phyloP scores from a whole-genome alignment of 2,113 vertebrate species.

The Oxyura jamaicensis region DNA sequence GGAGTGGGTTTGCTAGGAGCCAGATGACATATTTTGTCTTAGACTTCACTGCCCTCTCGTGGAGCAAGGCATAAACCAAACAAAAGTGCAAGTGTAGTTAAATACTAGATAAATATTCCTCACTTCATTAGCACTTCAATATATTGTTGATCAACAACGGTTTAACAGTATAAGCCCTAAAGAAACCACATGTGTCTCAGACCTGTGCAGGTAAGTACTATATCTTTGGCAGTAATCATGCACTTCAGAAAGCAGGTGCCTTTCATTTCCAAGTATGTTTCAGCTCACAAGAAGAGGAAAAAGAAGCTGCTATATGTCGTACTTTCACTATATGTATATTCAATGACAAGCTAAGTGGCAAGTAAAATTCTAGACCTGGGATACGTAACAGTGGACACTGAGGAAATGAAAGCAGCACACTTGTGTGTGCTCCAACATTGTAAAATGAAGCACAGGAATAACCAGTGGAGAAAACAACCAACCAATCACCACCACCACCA shows the following conservation, averaged over 20 bases:
- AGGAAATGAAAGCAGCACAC: not conserved
- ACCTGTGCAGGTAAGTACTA: not conserved
- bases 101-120: not conserved
- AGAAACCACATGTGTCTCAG: not conserved
- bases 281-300: not conserved
- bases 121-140: not conserved
- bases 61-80: not conserved
- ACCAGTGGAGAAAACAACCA: not conserved
- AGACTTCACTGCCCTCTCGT: slow-evolving; percentile 72
- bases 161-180: not conserved
- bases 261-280: not conserved
- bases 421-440: not conserved
- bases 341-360: not conserved
- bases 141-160: not conserved
- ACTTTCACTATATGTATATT: not conserved
- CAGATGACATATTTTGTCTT: not conserved
- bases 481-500: not conserved
- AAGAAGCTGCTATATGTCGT: not conserved
- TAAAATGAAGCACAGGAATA: not conserved
- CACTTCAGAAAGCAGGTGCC: not conserved
- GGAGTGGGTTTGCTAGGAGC: not conserved
- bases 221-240: not conserved
- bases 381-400: rapidly evolving
- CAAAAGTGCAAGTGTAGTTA: not conserved
- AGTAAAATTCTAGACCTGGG: not conserved